Percentiles rank a stretch among this genome's conserved stretches.
phyloP scores from a whole-genome alignment of 2,888 invertebrate species.

The Agrilus mali region DNA sequence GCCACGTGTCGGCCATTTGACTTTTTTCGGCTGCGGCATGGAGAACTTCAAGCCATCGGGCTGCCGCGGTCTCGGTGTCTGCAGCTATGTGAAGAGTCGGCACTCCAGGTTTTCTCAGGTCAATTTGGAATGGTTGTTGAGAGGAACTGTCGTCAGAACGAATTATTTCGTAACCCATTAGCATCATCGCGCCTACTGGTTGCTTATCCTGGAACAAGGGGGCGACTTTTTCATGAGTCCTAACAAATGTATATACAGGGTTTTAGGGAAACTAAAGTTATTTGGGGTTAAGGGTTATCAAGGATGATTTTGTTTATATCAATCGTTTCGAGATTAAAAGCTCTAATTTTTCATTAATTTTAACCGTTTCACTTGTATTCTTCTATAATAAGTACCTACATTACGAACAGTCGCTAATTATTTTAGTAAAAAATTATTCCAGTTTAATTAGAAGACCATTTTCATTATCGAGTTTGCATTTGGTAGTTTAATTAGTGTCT shows the following conservation, averaged over 20 bases:
- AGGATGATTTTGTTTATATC: too few relatives aligned
- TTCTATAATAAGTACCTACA: too few relatives aligned
- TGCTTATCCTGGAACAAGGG: conserved; percentile 54
- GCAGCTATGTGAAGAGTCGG: conserved; percentile 68
- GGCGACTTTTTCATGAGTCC: too few relatives aligned
- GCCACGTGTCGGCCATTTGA: conserved; percentile 45
- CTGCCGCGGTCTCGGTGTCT: conserved; percentile 57
- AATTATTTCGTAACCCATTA: conserved; percentile 67
- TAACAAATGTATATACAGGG: too few relatives aligned
- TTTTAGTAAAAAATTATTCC: too few relatives aligned
- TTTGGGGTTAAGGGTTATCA: too few relatives aligned
- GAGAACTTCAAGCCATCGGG: conserved; percentile 66
- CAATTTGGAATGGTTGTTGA: conserved; percentile 49
- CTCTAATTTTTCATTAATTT: too few relatives aligned
- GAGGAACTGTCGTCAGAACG: conserved; percentile 46
- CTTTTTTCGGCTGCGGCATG: conserved; percentile 59
- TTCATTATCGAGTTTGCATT: neutral
- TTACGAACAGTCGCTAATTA: too few relatives aligned
- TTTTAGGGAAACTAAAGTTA: too few relatives aligned
- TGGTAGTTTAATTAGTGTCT: neutral
- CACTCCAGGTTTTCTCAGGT: conserved; percentile 56
- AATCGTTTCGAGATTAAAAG: too few relatives aligned
- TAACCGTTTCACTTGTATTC: too few relatives aligned
- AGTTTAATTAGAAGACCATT: too few relatives aligned
- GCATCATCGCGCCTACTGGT: conserved; percentile 80